Evolutionary conservation across 1,140 invertebrate species (phyloP), one percentile per base, ranked within the genome.

Genomic region (Caenorhabditis elegans): DNA sequence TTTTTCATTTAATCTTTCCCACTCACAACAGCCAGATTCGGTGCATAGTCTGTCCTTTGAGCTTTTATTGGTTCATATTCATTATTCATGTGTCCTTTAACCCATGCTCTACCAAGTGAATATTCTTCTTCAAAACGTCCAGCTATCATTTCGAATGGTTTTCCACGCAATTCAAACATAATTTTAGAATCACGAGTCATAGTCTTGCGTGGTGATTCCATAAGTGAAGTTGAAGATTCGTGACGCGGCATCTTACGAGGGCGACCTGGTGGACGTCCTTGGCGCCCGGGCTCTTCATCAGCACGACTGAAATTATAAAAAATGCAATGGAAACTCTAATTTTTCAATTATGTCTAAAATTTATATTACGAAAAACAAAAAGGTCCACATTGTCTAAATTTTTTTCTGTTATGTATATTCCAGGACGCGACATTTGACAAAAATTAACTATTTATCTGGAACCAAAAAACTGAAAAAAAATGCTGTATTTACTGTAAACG

Each of bases 111-210:
- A 17, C 78, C 51, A 8, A 79, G 31, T 55, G 51, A 55, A 48
- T 79, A 79, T 36, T 79, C 78, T 43, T 53, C 36, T 26, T 55
- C 51, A 19, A 24, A 79, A 65, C 78, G 36, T 65, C 78, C 34
- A 53, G 78, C 55, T 28, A 48, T 22, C 51, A 79, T 70, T 39
- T 70, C 60, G 34, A 79, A 79, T 34, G 78, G 78, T 65, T 79
- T 79, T 46, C 78, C 78, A 13, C 78, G 53, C 39, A 79, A 31
- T 22, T 79, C 78, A 31, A 79, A 79, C 31, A 79, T 79, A 65
- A 79, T 55, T 34, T 79, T 55, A 4, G 77, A 55, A 36, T 49
- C 36, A 6, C 46, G 49, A 22, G 36, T 78, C 34, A 51, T 53
- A 10, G 77, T 53, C 22, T 70, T 70, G 5, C 60, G 60, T 1